Percentiles rank a stretch among this genome's conserved stretches.
phyloP scores from a whole-genome alignment of 23 tunicate species.

The Ciona savignyi region DNA sequence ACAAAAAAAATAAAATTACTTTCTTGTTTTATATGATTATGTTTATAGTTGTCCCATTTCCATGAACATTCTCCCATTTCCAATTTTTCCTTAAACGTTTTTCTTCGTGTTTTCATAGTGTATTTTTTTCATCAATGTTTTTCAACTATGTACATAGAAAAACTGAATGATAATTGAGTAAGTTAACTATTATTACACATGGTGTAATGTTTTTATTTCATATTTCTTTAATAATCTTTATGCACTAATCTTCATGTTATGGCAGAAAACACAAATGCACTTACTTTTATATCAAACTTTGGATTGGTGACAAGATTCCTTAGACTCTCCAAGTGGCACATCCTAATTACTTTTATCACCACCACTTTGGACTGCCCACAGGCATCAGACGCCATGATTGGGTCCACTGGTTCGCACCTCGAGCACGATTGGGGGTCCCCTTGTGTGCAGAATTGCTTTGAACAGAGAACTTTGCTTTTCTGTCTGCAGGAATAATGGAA shows the following conservation, averaged over 20 bases:
- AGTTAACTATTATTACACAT: no score
- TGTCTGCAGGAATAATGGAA: slow-evolving; percentile 9
- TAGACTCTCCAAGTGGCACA: slow-evolving; percentile 24
- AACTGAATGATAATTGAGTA: no score
- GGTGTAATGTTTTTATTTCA: no score
- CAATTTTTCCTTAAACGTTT: no score
- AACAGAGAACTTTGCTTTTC: slow-evolving; percentile 20
- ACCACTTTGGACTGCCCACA: slow-evolving; percentile 9
- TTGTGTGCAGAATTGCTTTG: slow-evolving; percentile 7
- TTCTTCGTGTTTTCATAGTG: no score
- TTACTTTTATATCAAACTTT: slow-evolving; percentile 52
- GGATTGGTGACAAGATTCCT: slow-evolving; percentile 35
- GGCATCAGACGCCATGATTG: slow-evolving; percentile 11
- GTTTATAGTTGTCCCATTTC: background rate
- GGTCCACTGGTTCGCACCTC: slow-evolving; percentile 36
- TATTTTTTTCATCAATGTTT: no score
- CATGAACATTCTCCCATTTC: no score
- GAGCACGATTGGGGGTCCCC: slow-evolving; percentile 10
- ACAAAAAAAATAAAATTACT: no score
- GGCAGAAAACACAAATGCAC: background rate
- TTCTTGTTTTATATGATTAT: no score
- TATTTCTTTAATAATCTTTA: no score
- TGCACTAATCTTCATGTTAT: no score
- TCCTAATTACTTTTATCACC: slow-evolving; percentile 50
- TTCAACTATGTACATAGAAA: no score